Evolutionary conservation across 2,113 vertebrate genomes (phyloP), one percentile per base, ranked within the genome.

Genomic region (Siniperca knerii): DNA sequence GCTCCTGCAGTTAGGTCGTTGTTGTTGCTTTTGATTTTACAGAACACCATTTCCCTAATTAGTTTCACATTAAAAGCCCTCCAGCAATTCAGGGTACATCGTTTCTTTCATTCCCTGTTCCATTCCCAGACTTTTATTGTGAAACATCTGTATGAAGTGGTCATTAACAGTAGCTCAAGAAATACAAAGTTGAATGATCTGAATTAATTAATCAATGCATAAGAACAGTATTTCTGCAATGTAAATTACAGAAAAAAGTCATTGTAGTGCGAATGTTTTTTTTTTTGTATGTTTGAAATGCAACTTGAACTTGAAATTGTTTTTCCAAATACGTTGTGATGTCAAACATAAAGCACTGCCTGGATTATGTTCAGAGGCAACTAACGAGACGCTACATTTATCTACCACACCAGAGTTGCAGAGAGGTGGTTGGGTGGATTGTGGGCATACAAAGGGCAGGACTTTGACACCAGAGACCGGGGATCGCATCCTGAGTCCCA

Each of bases 21-120:
- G 61, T 4, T 35, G 54, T 23, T 73, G 65, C 57, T 60, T 66
- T 52, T 80, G 46, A 48, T 68, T 9, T 60, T 3, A 25, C 68
- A 25, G 20, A 44, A 57, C 57, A 37, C 58, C 11, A 44, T 62
- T 20, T 33, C 6, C 33, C 16, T 57, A 62, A 77, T 70, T 46
- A 35, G 65, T 50, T 77, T 42, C 50, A 58, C 58, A 50, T 69
- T 65, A 69, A 87, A 75, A 61, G 11, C 42, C 40, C 71, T 58
- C 33, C 42, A 67, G 76, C 55, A 8, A 40, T 61, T 61, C 8
- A 33, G 29, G n/a, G 8, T 29, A 12, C 33, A 37, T 65, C 6
- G 20, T 69, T 54, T 64, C 46, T 67, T 70, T 52, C 42, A 16
- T 52, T 48, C 1, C 13, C 48, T 33, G 20, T 62, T 74, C 7